Percentiles rank a stretch among this genome's conserved stretches.
phyloP scores from a whole-genome alignment of 2,113 vertebrate species.

The Equus przewalskii region DNA sequence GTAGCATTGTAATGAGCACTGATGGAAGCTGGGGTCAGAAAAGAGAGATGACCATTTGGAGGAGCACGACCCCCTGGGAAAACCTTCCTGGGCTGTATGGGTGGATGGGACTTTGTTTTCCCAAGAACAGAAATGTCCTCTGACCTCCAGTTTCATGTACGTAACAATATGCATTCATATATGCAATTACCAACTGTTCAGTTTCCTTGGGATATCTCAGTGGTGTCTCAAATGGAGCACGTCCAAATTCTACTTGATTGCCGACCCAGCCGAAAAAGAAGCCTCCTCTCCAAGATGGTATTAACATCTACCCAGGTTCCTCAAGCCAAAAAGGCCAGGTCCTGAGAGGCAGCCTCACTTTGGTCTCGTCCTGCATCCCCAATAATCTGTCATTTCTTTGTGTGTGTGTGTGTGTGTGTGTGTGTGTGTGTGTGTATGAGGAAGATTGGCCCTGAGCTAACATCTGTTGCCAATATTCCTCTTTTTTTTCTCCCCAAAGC shows the following conservation, averaged over 20 bases:
- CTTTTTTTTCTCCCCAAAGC: too few relatives aligned
- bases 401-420: too few relatives aligned
- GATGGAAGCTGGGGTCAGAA: neutral
- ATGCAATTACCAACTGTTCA: neutral
- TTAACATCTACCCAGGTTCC: neutral
- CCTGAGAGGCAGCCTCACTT: neutral
- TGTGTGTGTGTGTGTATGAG: too few relatives aligned
- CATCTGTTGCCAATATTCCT: too few relatives aligned
- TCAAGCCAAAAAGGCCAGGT: neutral
- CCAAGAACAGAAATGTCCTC: conserved; percentile 52
- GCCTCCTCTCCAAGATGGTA: neutral
- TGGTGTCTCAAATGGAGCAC: neutral
- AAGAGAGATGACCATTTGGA: neutral
- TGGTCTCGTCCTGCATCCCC: neutral
- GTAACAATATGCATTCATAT: neutral
- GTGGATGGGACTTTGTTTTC: neutral
- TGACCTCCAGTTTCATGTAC: neutral
- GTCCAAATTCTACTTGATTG: neutral
- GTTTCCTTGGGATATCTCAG: neutral
- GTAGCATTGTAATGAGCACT: conserved; percentile 90
- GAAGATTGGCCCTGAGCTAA: too few relatives aligned
- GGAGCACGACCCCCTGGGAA: neutral
- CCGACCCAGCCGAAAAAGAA: neutral
- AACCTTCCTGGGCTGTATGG: neutral
- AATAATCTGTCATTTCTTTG: too few relatives aligned